Conservation (phyloP, 2,797 vertebrate species). For the Nyctalus aviator region DNA sequence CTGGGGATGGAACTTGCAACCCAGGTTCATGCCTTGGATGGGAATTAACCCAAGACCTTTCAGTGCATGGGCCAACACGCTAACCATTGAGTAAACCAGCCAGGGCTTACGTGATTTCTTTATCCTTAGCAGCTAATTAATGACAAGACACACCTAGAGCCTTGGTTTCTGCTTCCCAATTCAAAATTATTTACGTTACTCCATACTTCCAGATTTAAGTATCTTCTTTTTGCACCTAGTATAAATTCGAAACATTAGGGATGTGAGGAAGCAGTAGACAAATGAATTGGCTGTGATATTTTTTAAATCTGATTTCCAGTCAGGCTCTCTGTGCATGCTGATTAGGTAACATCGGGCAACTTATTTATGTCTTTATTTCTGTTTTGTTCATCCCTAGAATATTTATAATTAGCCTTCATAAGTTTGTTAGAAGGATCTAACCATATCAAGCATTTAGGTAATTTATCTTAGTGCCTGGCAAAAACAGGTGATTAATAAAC, state of each 20-base stretch:
- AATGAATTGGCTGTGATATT: not conserved
- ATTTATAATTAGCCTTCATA: not conserved
- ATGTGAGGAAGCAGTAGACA: not conserved
- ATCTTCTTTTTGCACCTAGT: not conserved
- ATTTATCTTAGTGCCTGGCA: not conserved
- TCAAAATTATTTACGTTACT: not conserved
- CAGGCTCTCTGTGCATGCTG: not conserved
- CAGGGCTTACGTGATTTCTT: not conserved
- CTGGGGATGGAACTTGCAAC: too few relatives aligned
- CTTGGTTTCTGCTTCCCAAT: not conserved
- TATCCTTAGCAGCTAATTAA: not conserved
- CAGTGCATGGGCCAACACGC: too few relatives aligned
- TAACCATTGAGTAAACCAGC: too few relatives aligned
- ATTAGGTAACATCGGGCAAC: not conserved
- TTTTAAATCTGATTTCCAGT: not conserved
- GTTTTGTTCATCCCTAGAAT: not conserved
- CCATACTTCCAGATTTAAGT: not conserved
- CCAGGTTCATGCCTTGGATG: too few relatives aligned
- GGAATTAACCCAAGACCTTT: too few relatives aligned
- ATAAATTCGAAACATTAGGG: conserved; percentile 8
- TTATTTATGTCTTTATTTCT: not conserved
- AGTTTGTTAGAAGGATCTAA: not conserved
- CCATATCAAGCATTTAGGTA: not conserved
- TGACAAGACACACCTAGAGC: not conserved
- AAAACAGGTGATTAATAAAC: not conserved